Percentiles rank a stretch among this genome's conserved stretches.
phyloP scores from a whole-genome alignment of 2,888 invertebrate species.

The Oscheius sp. region DNA sequence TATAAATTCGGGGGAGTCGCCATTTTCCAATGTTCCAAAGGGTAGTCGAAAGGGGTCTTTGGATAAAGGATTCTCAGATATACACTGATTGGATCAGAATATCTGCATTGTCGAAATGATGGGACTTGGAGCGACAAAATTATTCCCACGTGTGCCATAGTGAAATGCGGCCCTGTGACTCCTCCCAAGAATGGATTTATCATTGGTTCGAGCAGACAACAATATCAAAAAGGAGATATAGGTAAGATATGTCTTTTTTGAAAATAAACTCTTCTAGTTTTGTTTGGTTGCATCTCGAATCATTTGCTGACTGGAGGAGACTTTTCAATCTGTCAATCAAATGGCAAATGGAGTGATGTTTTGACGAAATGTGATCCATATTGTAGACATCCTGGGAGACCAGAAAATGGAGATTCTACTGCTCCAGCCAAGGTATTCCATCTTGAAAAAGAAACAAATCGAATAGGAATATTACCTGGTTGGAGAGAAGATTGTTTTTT shows the following conservation, averaged over 20 bases:
- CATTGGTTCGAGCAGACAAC: constrained; percentile 44
- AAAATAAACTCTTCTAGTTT: too few relatives aligned
- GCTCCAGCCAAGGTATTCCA: constrained; percentile 40
- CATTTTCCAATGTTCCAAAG: constrained; percentile 77
- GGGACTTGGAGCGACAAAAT: constrained; percentile 64
- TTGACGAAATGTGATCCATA: constrained; percentile 57
- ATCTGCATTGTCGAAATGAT: constrained; percentile 60
- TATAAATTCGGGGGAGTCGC: constrained; percentile 71
- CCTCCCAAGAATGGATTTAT: constrained; percentile 54
- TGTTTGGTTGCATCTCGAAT: constrained; percentile 86
- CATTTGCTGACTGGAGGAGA: constrained; percentile 89
- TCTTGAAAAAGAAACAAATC: not conserved
- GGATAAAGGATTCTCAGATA: constrained; percentile 36
- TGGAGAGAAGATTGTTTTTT: constrained; percentile 66
- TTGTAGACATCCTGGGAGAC: constrained; percentile 61
- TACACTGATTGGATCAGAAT: constrained; percentile 54
- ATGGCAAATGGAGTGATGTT: constrained; percentile 79
- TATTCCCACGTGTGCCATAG: constrained; percentile 60
- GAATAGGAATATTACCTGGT: constrained; percentile 61
- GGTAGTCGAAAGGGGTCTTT: constrained; percentile 15
- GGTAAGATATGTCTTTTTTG: too few relatives aligned
- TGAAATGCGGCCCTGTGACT: constrained; percentile 42
- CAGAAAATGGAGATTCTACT: constrained; percentile 61
- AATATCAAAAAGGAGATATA: constrained; percentile 49
- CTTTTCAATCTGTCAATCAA: constrained; percentile 88